phyloP scores from a whole-genome alignment of 1,140 invertebrate genomes.

The Drosophila pandora region DNA sequence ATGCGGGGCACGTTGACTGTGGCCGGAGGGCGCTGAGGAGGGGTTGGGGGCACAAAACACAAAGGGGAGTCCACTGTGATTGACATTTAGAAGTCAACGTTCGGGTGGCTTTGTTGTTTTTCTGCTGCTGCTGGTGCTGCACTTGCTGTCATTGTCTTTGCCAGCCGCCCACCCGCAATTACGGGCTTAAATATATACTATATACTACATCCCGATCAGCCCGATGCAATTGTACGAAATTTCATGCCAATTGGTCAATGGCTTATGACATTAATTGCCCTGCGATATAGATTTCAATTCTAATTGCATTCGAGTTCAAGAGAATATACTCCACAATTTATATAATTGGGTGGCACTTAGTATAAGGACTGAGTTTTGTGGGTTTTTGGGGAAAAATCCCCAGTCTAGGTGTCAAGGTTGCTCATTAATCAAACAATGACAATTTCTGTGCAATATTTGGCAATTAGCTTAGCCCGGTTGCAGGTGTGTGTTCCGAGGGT shows the following conservation, averaged over 20 bases:
- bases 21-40: too few species aligned
- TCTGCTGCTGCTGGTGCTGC: slow-evolving; percentile 26
- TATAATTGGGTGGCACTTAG: slow-evolving; percentile 8
- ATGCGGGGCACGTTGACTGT: slow-evolving; percentile 56
- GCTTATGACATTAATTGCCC: slow-evolving; percentile 59
- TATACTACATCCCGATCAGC: not conserved
- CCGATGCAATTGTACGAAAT: slow-evolving; percentile 47
- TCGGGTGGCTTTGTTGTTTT: slow-evolving; percentile 46
- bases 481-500: slow-evolving; percentile 1
- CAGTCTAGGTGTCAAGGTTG: slow-evolving; percentile 52
- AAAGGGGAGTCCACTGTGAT: slow-evolving; percentile 51
- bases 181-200: not conserved
- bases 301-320: slow-evolving; percentile 7
- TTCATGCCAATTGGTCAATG: slow-evolving; percentile 59
- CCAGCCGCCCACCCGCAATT: slow-evolving; percentile 16
- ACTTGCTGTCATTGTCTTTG: slow-evolving; percentile 56
- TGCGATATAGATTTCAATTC: slow-evolving; percentile 11
- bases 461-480: slow-evolving; percentile 16
- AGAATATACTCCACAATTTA: not conserved
- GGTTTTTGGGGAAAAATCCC: not conserved
- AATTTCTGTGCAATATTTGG: slow-evolving; percentile 43
- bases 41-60: not conserved
- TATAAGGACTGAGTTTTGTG: not conserved
- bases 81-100: slow-evolving; percentile 78
- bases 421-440: slow-evolving; percentile 63